Evolutionary conservation across 2,797 vertebrate species (phyloP).

Genomic region (Sebastiscus albofasciatus): DNA sequence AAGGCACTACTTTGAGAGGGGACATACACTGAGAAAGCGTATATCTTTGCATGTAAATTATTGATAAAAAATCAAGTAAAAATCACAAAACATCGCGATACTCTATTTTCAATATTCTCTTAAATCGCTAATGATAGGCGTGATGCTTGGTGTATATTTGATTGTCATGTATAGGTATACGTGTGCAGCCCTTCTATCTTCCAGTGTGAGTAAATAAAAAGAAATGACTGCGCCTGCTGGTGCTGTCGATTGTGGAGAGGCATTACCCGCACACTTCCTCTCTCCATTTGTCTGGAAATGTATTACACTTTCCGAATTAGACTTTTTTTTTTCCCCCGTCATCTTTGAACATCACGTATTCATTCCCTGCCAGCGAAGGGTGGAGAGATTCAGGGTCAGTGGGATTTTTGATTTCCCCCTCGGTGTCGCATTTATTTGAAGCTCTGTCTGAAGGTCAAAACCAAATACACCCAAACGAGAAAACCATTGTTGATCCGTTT

Average conservation of each 20-base stretch:
- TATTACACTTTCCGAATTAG: slow-evolving; percentile 60
- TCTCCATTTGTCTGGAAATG: slow-evolving; percentile 61
- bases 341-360: slow-evolving; percentile 60
- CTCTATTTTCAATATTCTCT: too few relatives aligned
- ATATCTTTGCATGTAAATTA: too few relatives aligned
- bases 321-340: background rate
- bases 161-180: slow-evolving; percentile 25
- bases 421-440: slow-evolving; percentile 70
- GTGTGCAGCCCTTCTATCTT: slow-evolving; percentile 29
- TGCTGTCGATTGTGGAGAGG: slow-evolving; percentile 61
- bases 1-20: too few relatives aligned
- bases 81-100: too few relatives aligned
- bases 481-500: slow-evolving; percentile 75
- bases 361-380: slow-evolving; percentile 41
- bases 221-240: slow-evolving; percentile 48
- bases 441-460: slow-evolving; percentile 77
- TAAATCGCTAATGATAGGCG: background rate
- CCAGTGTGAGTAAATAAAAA: slow-evolving; percentile 52
- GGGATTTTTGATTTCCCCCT: slow-evolving; percentile 70
- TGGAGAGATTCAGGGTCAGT: slow-evolving; percentile 73
- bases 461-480: slow-evolving; percentile 73
- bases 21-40: too few relatives aligned
- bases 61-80: too few relatives aligned
- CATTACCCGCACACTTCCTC: slow-evolving; percentile 53
- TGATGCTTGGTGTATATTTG: slow-evolving; percentile 3